A percentile compares a stretch with the other conserved stretches of the same genome.
phyloP scores from a whole-genome alignment of 2,888 invertebrate genomes.

The Apodemia zela region DNA sequence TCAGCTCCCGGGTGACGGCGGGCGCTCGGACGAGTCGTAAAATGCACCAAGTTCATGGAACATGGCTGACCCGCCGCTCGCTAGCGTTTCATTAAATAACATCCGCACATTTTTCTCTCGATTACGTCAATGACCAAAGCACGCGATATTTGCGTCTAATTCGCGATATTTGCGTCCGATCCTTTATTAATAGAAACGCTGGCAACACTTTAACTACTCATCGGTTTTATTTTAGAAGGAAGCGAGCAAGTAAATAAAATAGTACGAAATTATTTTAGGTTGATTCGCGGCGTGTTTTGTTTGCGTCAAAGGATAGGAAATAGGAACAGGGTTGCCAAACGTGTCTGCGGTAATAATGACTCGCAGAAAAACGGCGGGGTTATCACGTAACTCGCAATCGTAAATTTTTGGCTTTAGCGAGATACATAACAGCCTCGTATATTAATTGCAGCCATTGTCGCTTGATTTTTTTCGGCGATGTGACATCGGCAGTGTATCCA shows the following conservation, averaged over 20 bases:
- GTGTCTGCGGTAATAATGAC: too few relatives aligned
- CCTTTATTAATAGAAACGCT: slow-evolving; percentile 68
- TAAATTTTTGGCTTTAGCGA: too few relatives aligned
- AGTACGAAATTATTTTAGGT: slow-evolving; percentile 57
- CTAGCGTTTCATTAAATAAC: slow-evolving; percentile 67
- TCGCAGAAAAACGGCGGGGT: too few relatives aligned
- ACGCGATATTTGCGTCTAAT: slow-evolving; percentile 45
- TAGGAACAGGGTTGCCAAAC: slow-evolving; percentile 25
- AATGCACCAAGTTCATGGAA: slow-evolving; percentile 64
- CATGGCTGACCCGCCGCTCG: slow-evolving; percentile 49
- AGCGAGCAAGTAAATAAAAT: slow-evolving; percentile 69
- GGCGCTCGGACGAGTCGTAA: slow-evolving; percentile 33
- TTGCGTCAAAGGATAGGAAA: slow-evolving; percentile 45
- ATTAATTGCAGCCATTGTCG: too few relatives aligned
- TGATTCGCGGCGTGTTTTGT: slow-evolving; percentile 57
- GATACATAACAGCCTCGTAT: too few relatives aligned
- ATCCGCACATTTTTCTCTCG: slow-evolving; percentile 69
- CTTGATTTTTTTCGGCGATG: too few relatives aligned
- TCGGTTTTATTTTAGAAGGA: slow-evolving; percentile 69
- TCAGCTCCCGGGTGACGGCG: slow-evolving; percentile 24
- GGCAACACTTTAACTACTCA: slow-evolving; percentile 69
- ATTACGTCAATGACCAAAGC: slow-evolving; percentile 74
- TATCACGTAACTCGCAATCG: too few relatives aligned
- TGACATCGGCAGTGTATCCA: too few relatives aligned
- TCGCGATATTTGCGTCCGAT: slow-evolving; percentile 61